Evolutionary conservation across 2,113 vertebrate species (phyloP).

Genomic region (Eolophus roseicapilla): DNA sequence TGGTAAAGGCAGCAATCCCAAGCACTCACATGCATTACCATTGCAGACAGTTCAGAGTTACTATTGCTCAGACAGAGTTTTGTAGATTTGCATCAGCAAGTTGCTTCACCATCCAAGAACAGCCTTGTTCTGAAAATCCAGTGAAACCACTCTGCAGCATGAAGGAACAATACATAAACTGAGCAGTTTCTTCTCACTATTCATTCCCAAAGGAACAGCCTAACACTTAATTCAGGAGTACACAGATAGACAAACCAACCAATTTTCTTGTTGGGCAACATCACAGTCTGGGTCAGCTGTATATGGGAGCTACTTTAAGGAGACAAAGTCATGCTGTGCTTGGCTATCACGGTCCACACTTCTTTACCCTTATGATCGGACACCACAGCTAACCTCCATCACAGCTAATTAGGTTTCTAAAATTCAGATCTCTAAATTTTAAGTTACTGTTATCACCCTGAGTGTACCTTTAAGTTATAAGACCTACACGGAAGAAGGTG

Average conservation of each 20-base stretch:
- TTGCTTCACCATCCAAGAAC: background rate
- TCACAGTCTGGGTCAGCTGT: background rate
- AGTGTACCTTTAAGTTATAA: background rate
- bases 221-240: background rate
- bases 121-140: background rate
- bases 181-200: background rate
- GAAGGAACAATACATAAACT: background rate
- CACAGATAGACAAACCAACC: accelerated
- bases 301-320: accelerated
- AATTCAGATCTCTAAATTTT: background rate
- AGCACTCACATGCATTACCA: background rate
- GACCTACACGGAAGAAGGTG: background rate
- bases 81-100: background rate
- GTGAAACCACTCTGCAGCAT: background rate
- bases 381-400: background rate
- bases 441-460: background rate
- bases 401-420: background rate
- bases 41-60: background rate
- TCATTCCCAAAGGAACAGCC: background rate
- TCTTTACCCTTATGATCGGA: background rate
- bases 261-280: background rate
- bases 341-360: background rate
- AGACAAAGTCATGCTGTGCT: background rate
- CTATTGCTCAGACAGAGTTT: background rate
- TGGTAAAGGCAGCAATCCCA: background rate